Evolutionary conservation across 2,113 vertebrate genomes (phyloP).

Genomic region (Odocoileus virginianus): DNA sequence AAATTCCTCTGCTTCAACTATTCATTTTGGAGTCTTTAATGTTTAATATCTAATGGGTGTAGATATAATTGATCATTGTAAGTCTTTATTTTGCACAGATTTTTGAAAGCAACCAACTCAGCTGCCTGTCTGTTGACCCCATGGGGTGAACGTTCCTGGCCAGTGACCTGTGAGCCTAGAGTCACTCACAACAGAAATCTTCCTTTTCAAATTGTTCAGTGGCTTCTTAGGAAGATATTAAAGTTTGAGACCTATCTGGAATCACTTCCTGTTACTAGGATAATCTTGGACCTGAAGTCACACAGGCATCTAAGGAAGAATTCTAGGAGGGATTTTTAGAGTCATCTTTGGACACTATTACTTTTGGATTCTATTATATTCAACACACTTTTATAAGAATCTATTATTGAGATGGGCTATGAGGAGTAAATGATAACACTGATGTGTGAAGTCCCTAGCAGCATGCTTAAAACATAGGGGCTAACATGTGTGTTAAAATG

Average conservation of each 20-base stretch:
- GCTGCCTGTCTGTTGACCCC: neutral
- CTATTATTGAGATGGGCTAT: neutral
- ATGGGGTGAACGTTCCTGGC: neutral
- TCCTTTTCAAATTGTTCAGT: neutral
- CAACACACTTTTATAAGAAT: neutral
- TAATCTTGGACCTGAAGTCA: neutral
- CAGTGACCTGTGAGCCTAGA: neutral
- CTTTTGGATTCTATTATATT: neutral
- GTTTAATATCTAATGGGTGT: slow-evolving; percentile 82
- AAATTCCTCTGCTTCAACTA: slow-evolving; percentile 33
- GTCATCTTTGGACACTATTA: neutral
- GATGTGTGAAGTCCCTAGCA: neutral
- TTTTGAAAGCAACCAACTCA: slow-evolving; percentile 33
- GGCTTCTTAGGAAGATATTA: neutral
- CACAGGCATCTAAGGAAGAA: neutral
- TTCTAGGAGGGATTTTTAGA: neutral
- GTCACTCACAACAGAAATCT: neutral
- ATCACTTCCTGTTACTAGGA: neutral
- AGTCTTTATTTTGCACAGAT: slow-evolving; percentile 66
- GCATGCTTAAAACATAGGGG: neutral
- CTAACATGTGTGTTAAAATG: neutral
- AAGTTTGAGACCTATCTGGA: neutral
- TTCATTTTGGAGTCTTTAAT: slow-evolving; percentile 48
- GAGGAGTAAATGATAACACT: neutral
- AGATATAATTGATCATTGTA: slow-evolving; percentile 47